Evolutionary conservation across 2,797 vertebrate species (phyloP), one percentile per base, ranked within the genome.

Genomic region (Microctenopoma steveboyesi): DNA sequence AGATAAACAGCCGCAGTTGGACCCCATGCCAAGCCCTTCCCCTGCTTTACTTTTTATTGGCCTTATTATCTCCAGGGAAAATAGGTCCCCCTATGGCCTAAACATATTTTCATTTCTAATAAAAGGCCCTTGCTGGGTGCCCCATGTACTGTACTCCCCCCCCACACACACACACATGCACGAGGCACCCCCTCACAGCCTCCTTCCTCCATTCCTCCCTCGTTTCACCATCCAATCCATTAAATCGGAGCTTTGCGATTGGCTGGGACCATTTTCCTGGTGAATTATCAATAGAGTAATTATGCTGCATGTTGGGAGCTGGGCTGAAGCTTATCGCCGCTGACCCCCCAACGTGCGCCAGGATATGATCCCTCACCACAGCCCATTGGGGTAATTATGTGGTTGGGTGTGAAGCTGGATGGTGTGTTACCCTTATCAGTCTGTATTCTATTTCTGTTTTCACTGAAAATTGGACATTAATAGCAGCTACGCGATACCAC

Each of bases 271-370:
- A 76, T 92, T 93, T 94, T 92, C 89, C 89, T 81, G 80, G 87
- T 87, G 92, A 93, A 94, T 95, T 94, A 95, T 95, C 94, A 95
- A 95, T 95, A 91, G 93, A 95, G 92, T 95, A 95, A 95, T 95
- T 94, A 95, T 93, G 87, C 91, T 87, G 91, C 85, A 89, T 93
- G 93, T 92, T 86, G 90, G 91, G 89, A 90, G 92, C 83, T 71
- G 74, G 88, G 90, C 76, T 88, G 83, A 84, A 82, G 90, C 92
- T 95, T 95, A 95, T 95, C 94, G 63, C 82, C 51, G n/a, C 86
- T 92, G 91, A 93, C 93, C 92, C 92, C 93, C 92, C 64, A 48
- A 83, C 63, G 83, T 12, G 80, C 68, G 64, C 73, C 76, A 77
- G 91, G 92, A 94, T 94, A 92, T 88, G 92, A 94, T 94, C 92